Conservation (phyloP, 2,113 vertebrate species). For the Grantiella picta region DNA sequence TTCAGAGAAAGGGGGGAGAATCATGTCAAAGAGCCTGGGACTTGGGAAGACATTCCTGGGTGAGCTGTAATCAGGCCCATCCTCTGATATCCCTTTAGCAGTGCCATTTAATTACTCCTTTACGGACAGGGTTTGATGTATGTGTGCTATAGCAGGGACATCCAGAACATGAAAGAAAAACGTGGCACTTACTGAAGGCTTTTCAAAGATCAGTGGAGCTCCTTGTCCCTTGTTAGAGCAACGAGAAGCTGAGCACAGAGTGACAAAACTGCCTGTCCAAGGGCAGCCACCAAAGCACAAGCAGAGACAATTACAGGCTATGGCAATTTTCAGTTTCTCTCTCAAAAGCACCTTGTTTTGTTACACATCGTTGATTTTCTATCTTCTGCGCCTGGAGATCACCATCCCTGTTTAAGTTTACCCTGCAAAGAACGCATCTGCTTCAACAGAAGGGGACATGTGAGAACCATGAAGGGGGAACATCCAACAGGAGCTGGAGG, state of each 20-base stretch:
- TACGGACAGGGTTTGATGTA: not conserved
- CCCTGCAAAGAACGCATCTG: not conserved
- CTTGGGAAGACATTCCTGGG: slow-evolving; percentile 34
- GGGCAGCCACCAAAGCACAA: not conserved
- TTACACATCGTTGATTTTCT: not conserved
- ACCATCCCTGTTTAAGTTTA: not conserved
- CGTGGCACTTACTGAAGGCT: not conserved
- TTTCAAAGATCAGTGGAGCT: not conserved
- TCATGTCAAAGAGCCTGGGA: not conserved
- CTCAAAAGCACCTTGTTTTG: not conserved
- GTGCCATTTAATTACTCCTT: slow-evolving; percentile 10
- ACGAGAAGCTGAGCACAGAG: not conserved
- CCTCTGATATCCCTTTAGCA: not conserved
- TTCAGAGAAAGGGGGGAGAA: slow-evolving; percentile 27
- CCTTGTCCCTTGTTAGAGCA: not conserved
- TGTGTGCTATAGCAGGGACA: not conserved
- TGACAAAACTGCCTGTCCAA: not conserved
- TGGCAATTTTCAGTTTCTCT: not conserved
- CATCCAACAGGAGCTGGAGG: not conserved
- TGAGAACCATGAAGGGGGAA: not conserved
- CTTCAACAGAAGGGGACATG: not conserved
- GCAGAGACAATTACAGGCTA: not conserved
- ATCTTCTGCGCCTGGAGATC: not conserved
- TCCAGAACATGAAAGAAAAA: slow-evolving; percentile 15
- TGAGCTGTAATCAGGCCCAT: slow-evolving; percentile 12